A percentile compares a stretch with the other conserved stretches of the same genome.
These are phyloP conservation scores for Nanorana parkeri DNA, from an alignment of 2,113 vertebrate species.

Conservation along the genomic window DNA sequence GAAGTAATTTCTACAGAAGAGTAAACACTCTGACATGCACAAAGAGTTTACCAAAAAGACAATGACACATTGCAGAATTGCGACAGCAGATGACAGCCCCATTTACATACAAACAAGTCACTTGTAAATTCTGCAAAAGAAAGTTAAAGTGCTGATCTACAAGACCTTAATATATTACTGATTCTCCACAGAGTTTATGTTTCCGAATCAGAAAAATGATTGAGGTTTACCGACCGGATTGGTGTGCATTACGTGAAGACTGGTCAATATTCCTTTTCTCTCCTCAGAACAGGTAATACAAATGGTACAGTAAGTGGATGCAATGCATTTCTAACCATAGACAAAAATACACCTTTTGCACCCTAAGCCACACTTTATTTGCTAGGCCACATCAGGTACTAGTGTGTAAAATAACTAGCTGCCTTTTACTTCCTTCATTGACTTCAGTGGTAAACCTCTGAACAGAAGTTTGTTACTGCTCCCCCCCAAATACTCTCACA, in stretches of 20 bases:
- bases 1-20: background rate
- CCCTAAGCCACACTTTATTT: too few relatives aligned
- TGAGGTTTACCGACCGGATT: constrained; percentile 93
- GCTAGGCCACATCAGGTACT: too few relatives aligned
- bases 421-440: too few relatives aligned
- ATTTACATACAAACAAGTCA: constrained; percentile 29
- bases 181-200: constrained; percentile 80
- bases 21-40: constrained; percentile 35
- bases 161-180: constrained; percentile 6
- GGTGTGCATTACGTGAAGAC: constrained; percentile 90
- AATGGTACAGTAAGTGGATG: background rate
- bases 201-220: constrained; percentile 97
- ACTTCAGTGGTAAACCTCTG: too few relatives aligned
- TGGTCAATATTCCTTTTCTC: constrained; percentile 97
- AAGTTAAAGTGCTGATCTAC: background rate
- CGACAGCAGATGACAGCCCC: constrained; percentile 29
- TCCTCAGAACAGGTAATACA: constrained; percentile 87
- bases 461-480: too few relatives aligned
- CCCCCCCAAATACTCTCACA: too few relatives aligned
- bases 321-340: too few relatives aligned
- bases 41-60: constrained; percentile 21
- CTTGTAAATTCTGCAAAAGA: constrained; percentile 21
- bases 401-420: too few relatives aligned
- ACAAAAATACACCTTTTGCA: too few relatives aligned
- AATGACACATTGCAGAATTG: constrained; percentile 31